Evolutionary conservation across 2,888 invertebrate genomes (phyloP).

Genomic region (Furcula furcula): DNA sequence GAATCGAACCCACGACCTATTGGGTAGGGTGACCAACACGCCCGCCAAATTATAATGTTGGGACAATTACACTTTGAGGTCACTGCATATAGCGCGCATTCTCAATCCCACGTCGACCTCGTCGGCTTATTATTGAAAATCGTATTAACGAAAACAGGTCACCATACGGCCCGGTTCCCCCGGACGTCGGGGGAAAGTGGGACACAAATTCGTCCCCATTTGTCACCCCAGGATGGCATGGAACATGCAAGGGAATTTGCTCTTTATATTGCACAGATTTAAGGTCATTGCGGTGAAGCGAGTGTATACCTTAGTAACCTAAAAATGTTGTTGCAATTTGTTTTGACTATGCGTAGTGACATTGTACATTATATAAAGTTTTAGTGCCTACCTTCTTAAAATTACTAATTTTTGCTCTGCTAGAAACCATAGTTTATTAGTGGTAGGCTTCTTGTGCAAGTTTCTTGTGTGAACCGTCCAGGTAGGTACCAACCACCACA

Average conservation of each 20-base stretch:
- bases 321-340: constrained; percentile 17
- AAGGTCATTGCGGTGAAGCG: constrained; percentile 1
- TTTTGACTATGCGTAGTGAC: constrained; percentile 10
- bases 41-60: too few species aligned
- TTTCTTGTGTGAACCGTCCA: too few species aligned
- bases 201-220: constrained; percentile 33
- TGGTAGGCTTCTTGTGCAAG: too few species aligned
- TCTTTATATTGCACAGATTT: neutral
- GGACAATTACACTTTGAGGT: neutral
- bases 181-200: constrained; percentile 52
- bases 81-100: constrained; percentile 3
- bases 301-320: constrained; percentile 1
- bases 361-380: too few species aligned
- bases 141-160: constrained; percentile 47
- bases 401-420: too few species aligned
- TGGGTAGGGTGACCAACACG: too few species aligned
- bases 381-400: too few species aligned
- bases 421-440: too few species aligned
- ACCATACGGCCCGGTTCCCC: constrained; percentile 39
- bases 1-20: too few species aligned
- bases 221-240: constrained; percentile 13
- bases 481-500: too few species aligned
- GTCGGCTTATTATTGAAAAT: constrained; percentile 43
- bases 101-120: constrained; percentile 12
- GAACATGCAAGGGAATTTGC: neutral